Percentiles rank a stretch among this genome's conserved stretches.
Evolutionary conservation across 2,888 invertebrate genomes (phyloP).

Genomic region (Anthophora plumipes): DNA sequence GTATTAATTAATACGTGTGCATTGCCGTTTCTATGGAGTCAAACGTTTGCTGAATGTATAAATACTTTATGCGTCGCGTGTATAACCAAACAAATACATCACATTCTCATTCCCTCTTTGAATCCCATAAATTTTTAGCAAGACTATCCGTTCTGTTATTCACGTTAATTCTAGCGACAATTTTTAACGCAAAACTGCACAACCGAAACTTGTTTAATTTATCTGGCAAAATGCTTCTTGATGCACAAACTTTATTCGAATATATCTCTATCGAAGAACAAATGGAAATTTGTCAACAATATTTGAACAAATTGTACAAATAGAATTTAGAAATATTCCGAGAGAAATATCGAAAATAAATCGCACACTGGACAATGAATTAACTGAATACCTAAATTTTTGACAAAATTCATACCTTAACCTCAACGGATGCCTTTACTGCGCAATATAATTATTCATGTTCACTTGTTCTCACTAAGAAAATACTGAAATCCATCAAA

Average conservation of each 20-base stretch:
- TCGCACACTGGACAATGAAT: too few relatives aligned
- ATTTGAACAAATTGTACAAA: neutral
- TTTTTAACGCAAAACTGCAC: neutral
- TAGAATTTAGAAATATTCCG: neutral
- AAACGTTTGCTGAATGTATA: conserved; percentile 43
- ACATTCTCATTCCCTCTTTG: conserved; percentile 17
- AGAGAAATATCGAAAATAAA: too few relatives aligned
- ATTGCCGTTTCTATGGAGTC: conserved; percentile 4
- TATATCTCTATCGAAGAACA: neutral
- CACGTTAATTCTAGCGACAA: neutral
- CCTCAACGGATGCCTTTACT: neutral
- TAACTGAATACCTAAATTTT: too few relatives aligned
- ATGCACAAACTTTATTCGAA: neutral
- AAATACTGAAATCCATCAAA: neutral
- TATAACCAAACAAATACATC: conserved; percentile 39
- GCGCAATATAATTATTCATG: neutral
- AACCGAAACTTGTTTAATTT: too few relatives aligned
- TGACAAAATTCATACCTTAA: too few relatives aligned
- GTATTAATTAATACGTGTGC: conserved; percentile 50
- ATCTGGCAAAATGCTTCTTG: neutral
- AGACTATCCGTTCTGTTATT: conserved; percentile 4
- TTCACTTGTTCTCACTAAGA: too few relatives aligned
- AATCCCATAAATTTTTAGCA: conserved; percentile 21
- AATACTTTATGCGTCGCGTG: conserved; percentile 32
- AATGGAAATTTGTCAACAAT: neutral